phyloP scores from a whole-genome alignment of 2,113 vertebrate genomes.

The Rafetus swinhoei region DNA sequence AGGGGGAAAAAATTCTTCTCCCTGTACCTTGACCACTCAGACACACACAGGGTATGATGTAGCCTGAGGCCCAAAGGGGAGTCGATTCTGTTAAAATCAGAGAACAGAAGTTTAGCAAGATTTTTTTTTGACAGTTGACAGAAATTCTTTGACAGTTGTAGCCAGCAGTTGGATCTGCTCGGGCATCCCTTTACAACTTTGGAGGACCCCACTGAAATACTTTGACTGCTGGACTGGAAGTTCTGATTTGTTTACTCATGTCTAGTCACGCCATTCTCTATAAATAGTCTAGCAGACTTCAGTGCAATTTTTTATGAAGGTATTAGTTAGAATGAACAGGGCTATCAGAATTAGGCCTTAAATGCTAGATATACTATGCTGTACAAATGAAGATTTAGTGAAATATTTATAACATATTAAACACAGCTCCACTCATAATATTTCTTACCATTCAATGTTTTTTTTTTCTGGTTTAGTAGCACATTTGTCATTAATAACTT shows the following conservation, averaged over 20 bases:
- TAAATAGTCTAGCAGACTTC: background rate
- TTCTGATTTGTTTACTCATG: background rate
- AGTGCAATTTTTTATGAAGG: background rate
- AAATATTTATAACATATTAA: background rate
- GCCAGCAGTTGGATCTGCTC: too few species aligned
- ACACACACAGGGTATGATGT: background rate
- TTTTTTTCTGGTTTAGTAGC: background rate
- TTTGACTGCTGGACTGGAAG: background rate
- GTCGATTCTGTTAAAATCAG: background rate
- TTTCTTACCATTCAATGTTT: background rate
- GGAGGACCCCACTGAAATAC: background rate
- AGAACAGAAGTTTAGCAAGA: background rate
- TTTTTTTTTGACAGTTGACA: background rate
- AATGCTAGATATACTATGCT: background rate
- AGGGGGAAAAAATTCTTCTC: background rate
- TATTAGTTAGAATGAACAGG: background rate
- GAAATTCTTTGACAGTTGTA: background rate
- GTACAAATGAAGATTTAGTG: background rate
- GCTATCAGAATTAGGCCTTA: background rate
- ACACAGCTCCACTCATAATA: accelerated
- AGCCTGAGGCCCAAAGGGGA: background rate
- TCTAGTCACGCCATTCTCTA: background rate
- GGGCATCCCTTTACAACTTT: too few species aligned
- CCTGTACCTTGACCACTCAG: background rate
- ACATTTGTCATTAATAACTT: background rate